Evolutionary conservation across 2,888 invertebrate genomes (phyloP).

Genomic region (Augochlorella aurata): DNA sequence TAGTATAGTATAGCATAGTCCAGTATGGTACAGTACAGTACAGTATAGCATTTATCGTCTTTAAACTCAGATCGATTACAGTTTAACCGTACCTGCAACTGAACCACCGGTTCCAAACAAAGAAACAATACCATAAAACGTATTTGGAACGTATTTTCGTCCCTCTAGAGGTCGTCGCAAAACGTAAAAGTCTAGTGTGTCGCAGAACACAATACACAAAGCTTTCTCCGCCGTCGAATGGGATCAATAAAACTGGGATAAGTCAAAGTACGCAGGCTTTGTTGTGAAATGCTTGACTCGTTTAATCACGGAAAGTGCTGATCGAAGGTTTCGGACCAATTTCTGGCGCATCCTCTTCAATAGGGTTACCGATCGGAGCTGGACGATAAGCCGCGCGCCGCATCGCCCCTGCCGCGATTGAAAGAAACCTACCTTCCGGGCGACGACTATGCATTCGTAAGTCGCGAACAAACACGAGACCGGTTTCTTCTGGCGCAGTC

Average conservation of each 20-base stretch:
- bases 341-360: slow-evolving; percentile 26
- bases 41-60: too few species aligned
- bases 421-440: slow-evolving; percentile 13
- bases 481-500: background rate
- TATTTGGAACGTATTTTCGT: background rate
- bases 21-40: too few species aligned
- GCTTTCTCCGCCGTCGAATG: slow-evolving; percentile 7
- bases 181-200: background rate
- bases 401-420: slow-evolving; percentile 29
- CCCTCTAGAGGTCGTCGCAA: background rate
- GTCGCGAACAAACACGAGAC: slow-evolving; percentile 1
- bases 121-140: background rate
- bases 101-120: background rate
- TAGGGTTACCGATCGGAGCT: slow-evolving; percentile 40
- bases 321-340: slow-evolving; percentile 40
- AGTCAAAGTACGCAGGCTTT: slow-evolving; percentile 29
- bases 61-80: too few species aligned
- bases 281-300: slow-evolving; percentile 33
- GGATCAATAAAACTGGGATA: slow-evolving; percentile 36
- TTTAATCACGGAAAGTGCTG: slow-evolving; percentile 61
- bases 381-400: slow-evolving; percentile 33
- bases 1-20: too few species aligned
- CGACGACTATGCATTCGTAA: slow-evolving; percentile 6
- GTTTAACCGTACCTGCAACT: background rate
- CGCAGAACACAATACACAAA: background rate